Evolutionary conservation across 2,113 vertebrate genomes (phyloP).

Genomic region (Plectropomus leopardus): DNA sequence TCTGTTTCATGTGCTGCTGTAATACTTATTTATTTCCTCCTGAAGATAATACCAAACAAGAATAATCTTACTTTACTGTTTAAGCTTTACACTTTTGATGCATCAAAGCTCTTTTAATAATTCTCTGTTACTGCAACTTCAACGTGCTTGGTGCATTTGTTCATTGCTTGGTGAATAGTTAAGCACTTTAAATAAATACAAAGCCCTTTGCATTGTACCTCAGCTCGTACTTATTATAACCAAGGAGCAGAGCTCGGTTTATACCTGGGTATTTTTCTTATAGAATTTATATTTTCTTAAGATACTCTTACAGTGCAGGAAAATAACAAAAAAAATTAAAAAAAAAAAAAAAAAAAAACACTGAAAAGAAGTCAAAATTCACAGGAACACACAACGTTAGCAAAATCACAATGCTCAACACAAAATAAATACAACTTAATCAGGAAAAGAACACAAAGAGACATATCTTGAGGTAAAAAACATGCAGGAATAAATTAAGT

Average conservation of each 20-base stretch:
- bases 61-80: neutral
- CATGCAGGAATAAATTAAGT: slow-evolving; percentile 73
- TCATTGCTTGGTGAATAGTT: slow-evolving; percentile 26
- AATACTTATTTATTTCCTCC: neutral
- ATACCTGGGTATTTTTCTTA: slow-evolving; percentile 7
- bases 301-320: slow-evolving; percentile 17
- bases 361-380: neutral
- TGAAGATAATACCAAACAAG: neutral
- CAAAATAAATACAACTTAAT: slow-evolving; percentile 52
- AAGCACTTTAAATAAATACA: slow-evolving; percentile 33
- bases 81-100: neutral
- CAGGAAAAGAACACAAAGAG: neutral
- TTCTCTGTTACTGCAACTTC: slow-evolving; percentile 26
- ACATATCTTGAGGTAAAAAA: slow-evolving; percentile 52
- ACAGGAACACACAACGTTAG: slow-evolving; percentile 6
- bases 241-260: slow-evolving; percentile 33
- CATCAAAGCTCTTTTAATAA: neutral
- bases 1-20: neutral
- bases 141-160: slow-evolving; percentile 44
- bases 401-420: slow-evolving; percentile 17
- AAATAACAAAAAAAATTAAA: neutral
- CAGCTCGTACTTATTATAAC: slow-evolving; percentile 21
- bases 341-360: slow-evolving; percentile 14
- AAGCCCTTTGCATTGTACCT: slow-evolving; percentile 30
- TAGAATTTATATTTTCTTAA: neutral